Evolutionary conservation across 2,888 invertebrate species (phyloP).

Genomic region (Julus scanicus): DNA sequence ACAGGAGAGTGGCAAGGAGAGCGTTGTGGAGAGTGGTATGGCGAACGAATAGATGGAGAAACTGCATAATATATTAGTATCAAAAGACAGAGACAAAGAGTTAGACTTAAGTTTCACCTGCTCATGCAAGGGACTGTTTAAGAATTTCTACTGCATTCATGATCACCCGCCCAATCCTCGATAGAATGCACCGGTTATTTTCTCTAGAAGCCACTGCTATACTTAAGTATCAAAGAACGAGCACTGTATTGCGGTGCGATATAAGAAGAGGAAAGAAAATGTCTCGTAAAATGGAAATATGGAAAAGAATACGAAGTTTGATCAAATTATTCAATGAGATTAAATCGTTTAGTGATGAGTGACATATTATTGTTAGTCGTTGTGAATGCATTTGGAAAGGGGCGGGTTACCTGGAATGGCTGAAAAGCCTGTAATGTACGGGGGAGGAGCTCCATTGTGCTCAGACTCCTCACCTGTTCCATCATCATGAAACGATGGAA

Average conservation of each 20-base stretch:
- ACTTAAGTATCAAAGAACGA: background rate
- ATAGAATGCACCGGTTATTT: background rate
- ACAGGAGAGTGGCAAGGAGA: constrained; percentile 61
- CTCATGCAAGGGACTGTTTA: background rate
- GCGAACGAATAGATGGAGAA: constrained; percentile 61
- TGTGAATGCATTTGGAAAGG: constrained; percentile 13
- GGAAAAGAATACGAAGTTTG: background rate
- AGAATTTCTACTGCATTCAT: background rate
- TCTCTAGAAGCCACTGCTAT: background rate
- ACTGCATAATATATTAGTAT: constrained; percentile 29
- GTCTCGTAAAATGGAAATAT: background rate
- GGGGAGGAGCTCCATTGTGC: constrained; percentile 75
- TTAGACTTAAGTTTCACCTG: background rate
- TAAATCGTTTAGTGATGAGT: background rate
- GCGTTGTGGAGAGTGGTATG: constrained; percentile 62
- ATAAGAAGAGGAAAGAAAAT: background rate
- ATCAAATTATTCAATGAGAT: background rate
- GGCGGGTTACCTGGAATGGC: constrained; percentile 60
- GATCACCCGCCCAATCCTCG: background rate
- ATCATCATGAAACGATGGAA: constrained; percentile 61
- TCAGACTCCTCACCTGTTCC: constrained; percentile 62
- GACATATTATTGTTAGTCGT: constrained; percentile 43
- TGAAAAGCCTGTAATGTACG: constrained; percentile 61
- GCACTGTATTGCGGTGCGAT: background rate
- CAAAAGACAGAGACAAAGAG: background rate